Evolutionary conservation across 1,140 invertebrate species (phyloP).

Genomic region (Pseudomyrmex gracilis): DNA sequence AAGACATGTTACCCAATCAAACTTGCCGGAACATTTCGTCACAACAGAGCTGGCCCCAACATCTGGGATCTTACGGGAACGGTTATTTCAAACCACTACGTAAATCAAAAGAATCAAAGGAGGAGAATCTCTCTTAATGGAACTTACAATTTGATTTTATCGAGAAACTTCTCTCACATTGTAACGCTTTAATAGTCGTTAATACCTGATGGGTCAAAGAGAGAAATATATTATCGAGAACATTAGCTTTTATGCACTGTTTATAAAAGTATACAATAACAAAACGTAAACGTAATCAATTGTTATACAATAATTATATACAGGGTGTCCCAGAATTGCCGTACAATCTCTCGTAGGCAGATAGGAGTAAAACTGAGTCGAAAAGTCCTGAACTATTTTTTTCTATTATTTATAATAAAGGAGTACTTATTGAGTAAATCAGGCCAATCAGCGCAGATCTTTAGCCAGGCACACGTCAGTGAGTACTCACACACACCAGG

Average conservation of each 20-base stretch:
- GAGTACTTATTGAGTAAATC: too few species aligned
- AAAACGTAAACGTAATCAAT: constrained; percentile 28
- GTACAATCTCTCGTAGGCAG: too few species aligned
- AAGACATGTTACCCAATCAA: constrained; percentile 82
- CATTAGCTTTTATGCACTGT: constrained; percentile 7
- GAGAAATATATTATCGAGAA: background rate
- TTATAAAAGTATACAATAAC: constrained; percentile 44
- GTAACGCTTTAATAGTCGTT: constrained; percentile 11
- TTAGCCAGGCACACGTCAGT: too few species aligned
- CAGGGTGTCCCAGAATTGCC: too few species aligned
- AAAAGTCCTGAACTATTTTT: too few species aligned
- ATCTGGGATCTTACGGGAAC: constrained; percentile 84
- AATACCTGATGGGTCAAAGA: constrained; percentile 20
- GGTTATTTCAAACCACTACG: constrained; percentile 83
- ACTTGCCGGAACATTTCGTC: constrained; percentile 84
- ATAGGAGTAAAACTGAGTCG: too few species aligned
- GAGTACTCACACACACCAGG: too few species aligned
- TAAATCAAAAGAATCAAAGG: constrained; percentile 60
- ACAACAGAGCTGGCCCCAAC: constrained; percentile 85
- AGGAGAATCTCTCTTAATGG: background rate
- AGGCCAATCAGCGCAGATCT: too few species aligned
- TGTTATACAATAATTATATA: constrained; percentile 47
- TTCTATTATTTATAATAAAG: too few species aligned
- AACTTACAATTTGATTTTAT: constrained; percentile 11
- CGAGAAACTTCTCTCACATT: background rate